Conservation (phyloP, 1,140 invertebrate genomes). For the Nephotettix cincticeps region DNA sequence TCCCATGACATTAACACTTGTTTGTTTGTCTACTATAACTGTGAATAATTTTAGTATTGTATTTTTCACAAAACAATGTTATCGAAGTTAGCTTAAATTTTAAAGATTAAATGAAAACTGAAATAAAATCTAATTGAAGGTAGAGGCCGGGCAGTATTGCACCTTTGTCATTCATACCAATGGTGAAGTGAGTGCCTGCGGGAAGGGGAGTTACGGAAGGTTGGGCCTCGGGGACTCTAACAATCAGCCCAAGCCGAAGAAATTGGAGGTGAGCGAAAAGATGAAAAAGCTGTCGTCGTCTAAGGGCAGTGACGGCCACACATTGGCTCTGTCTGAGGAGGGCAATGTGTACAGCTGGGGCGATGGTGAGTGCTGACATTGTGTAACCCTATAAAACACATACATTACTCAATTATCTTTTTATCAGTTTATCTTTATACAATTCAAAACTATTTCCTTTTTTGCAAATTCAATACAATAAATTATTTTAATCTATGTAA, state of each 20-base stretch:
- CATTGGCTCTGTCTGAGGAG: constrained; percentile 57
- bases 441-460: too few species aligned
- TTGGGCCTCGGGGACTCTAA: constrained; percentile 58
- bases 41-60: too few species aligned
- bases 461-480: too few species aligned
- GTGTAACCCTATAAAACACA: too few species aligned
- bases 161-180: constrained; percentile 62
- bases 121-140: constrained; percentile 48
- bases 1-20: too few species aligned
- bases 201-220: constrained; percentile 59
- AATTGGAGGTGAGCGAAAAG: constrained; percentile 50
- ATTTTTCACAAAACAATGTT: too few species aligned
- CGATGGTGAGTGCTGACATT: constrained; percentile 61
- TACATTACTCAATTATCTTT: too few species aligned
- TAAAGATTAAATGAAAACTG: too few species aligned
- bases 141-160: constrained; percentile 67
- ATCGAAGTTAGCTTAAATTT: too few species aligned
- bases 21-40: too few species aligned
- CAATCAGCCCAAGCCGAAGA: constrained; percentile 55
- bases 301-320: constrained; percentile 62
- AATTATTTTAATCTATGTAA: too few species aligned
- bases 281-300: constrained; percentile 55
- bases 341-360: constrained; percentile 64
- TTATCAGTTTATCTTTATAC: too few species aligned
- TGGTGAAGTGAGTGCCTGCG: constrained; percentile 59